phyloP scores from a whole-genome alignment of 2,113 vertebrate species.

The Pseudorectes ferrugineus region DNA sequence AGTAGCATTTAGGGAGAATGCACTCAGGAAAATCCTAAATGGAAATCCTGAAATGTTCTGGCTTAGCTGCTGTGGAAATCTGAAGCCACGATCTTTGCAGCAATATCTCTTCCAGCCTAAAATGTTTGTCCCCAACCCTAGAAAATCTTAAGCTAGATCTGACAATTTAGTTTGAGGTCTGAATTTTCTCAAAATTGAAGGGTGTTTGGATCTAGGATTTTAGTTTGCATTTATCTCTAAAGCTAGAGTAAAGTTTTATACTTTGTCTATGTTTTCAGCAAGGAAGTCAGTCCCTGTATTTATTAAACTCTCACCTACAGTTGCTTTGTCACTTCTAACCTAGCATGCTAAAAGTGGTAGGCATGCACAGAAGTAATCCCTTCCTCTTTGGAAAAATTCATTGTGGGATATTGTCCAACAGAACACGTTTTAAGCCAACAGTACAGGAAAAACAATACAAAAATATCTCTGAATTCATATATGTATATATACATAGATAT shows the following conservation, averaged over 20 bases:
- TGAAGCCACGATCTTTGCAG: not conserved
- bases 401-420: not conserved
- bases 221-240: not conserved
- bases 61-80: not conserved
- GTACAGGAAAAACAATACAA: not conserved
- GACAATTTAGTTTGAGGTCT: not conserved
- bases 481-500: rapidly evolving
- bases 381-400: not conserved
- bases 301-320: not conserved
- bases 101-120: not conserved
- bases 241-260: not conserved
- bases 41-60: not conserved
- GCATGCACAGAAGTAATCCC: not conserved
- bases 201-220: not conserved
- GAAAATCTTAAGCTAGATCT: not conserved
- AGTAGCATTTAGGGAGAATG: not conserved
- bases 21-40: not conserved
- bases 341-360: not conserved
- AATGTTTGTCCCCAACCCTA: not conserved
- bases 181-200: not conserved
- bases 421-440: not conserved
- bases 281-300: not conserved
- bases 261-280: not conserved
- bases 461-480: not conserved
- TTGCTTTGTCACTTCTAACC: not conserved